phyloP scores from a whole-genome alignment of 2,888 invertebrate species.

The Xestoiulus laeticollis region DNA sequence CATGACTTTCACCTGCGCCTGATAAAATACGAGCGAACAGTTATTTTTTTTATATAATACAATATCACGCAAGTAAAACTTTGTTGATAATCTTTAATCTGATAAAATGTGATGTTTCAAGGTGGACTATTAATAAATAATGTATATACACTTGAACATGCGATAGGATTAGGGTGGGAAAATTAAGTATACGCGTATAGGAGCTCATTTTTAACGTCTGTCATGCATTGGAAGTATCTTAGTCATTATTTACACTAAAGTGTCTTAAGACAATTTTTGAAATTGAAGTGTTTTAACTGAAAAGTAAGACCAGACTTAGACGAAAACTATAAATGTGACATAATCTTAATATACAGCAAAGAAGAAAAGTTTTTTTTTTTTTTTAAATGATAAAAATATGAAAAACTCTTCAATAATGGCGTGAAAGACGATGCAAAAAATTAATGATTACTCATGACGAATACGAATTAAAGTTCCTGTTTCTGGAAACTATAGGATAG shows the following conservation, averaged over 20 bases:
- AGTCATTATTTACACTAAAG: too few species aligned
- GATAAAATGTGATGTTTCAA: background rate
- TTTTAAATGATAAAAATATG: too few species aligned
- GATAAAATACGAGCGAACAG: background rate
- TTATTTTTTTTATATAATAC: background rate
- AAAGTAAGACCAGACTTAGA: too few species aligned
- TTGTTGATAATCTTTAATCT: background rate
- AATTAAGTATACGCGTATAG: background rate
- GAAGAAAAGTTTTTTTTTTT: too few species aligned
- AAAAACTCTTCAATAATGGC: background rate
- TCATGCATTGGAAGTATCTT: too few species aligned
- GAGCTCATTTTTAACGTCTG: too few species aligned
- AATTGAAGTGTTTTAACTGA: too few species aligned
- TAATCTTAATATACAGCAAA: too few species aligned
- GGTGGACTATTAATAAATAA: background rate
- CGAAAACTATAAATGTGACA: too few species aligned
- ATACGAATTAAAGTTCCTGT: background rate
- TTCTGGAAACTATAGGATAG: background rate
- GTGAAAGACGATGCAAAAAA: background rate
- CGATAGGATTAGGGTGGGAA: background rate
- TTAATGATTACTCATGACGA: background rate
- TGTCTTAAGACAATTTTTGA: too few species aligned
- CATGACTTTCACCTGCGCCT: background rate
- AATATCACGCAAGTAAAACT: background rate
- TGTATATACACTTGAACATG: background rate